phyloP scores from a whole-genome alignment of 2,113 vertebrate species.

The Neogobius melanostomus region DNA sequence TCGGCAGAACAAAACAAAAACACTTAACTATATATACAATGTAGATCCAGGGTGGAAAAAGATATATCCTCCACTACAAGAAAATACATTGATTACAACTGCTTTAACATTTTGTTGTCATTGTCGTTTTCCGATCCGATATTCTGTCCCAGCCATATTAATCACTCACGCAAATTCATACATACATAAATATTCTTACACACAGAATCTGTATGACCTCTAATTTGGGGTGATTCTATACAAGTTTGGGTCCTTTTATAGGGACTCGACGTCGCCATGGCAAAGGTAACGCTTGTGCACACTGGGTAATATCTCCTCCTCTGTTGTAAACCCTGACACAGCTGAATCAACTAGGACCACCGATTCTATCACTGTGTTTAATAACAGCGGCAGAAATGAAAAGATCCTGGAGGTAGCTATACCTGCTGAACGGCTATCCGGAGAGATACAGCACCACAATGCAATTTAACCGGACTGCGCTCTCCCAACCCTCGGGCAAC shows the following conservation, averaged over 20 bases:
- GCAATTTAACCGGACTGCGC: slow-evolving; percentile 74
- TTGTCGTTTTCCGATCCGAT: no score
- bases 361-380: slow-evolving; percentile 66
- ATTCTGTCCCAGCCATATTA: no score
- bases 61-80: no score
- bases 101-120: no score
- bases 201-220: no score
- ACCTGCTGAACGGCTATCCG: slow-evolving; percentile 68
- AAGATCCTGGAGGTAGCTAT: slow-evolving; percentile 71
- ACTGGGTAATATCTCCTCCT: slow-evolving; percentile 42
- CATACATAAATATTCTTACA: no score
- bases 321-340: slow-evolving; percentile 49
- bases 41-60: no score
- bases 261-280: neutral
- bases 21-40: no score
- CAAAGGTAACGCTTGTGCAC: slow-evolving; percentile 11
- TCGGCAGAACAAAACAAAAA: no score
- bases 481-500: slow-evolving; percentile 60
- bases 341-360: slow-evolving; percentile 56
- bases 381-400: slow-evolving; percentile 75
- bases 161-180: no score
- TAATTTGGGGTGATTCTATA: neutral
- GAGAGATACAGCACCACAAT: slow-evolving; percentile 68
- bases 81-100: no score
- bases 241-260: neutral